Percentiles rank a stretch among this genome's conserved stretches.
Conservation (phyloP, 2,888 invertebrate species). For the Keiferia lycopersicella region DNA sequence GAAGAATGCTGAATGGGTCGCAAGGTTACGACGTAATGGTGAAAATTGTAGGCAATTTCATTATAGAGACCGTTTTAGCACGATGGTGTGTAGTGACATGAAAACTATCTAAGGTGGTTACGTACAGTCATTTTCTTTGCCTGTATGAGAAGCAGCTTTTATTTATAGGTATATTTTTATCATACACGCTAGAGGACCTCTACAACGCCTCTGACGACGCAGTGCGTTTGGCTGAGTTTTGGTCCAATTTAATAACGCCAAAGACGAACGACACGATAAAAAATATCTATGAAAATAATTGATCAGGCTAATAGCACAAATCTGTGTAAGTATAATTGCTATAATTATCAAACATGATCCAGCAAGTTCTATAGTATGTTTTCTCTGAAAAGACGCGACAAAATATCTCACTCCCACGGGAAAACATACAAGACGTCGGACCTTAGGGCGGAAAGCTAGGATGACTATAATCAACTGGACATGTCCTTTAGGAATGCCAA, state of each 20-base stretch:
- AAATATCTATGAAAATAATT: no score
- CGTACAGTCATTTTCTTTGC: neutral
- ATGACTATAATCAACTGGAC: neutral
- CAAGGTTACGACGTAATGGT: slow-evolving; percentile 4
- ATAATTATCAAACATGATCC: no score
- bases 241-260: no score
- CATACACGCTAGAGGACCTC: no score
- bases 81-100: neutral
- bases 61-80: neutral
- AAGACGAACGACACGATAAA: no score
- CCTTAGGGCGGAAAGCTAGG: neutral
- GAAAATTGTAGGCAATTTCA: slow-evolving; percentile 8
- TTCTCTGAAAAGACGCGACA: no score
- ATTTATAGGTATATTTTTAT: neutral
- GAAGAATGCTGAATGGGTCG: slow-evolving; percentile 15
- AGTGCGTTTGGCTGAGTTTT: no score
- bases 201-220: no score
- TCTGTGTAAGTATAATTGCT: no score
- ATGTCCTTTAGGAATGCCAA: neutral
- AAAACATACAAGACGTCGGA: neutral
- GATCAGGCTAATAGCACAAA: no score
- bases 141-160: neutral
- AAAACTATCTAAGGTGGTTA: neutral
- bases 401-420: neutral
- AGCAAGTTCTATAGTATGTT: no score